Evolutionary conservation across 1,140 invertebrate species (phyloP), one percentile per base, ranked within the genome.

Genomic region (Drosophila malerkotliana): DNA sequence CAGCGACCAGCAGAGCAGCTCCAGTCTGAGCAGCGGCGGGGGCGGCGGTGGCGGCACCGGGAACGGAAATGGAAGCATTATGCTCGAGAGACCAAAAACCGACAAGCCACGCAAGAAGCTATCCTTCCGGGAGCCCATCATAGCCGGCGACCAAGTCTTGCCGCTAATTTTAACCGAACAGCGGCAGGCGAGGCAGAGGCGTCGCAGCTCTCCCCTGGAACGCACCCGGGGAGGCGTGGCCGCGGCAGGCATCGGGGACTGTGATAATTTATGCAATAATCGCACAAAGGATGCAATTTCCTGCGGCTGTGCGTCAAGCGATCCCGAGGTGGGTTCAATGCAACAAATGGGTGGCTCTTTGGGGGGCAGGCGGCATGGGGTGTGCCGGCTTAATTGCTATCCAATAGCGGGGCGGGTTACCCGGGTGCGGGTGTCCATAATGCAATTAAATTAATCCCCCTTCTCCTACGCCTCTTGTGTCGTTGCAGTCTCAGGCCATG

Each of bases 401-500:
- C 59, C n/a, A 44, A 21, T 18, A 12, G 7, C 10, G 30, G 51
- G 15, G 12, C 15, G 0, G 28, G 14, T 8, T 18, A 18, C 10
- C 21, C 15, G 15, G 9, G 7, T 21, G 8, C 28, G 21, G 41
- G 15, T 47, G 15, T 6, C 9, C 15, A 49, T 55, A 45, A 74
- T 62, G 18, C 41, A 63, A 58, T 58, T 52, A 68, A 32, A 57
- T 64, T 48, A 77, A 77, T 53, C 47, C 44, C 53, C n/a, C 14
- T 60, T 34, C 52, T 41, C 10, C 30, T 5, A 12, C 2, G 8
- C 24, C 10, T 48, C n/a, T 44, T 49, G 84, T 92, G 68, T 77
- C 78, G 68, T 94, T 94, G 45, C 95, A 99, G 98, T 98, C 96
- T 92, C 98, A 99, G 94, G 98, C 98, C 4, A 98, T 99, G 97